Conservation (phyloP, 2,888 invertebrate genomes). For the Meiosimyza decipiens region DNA sequence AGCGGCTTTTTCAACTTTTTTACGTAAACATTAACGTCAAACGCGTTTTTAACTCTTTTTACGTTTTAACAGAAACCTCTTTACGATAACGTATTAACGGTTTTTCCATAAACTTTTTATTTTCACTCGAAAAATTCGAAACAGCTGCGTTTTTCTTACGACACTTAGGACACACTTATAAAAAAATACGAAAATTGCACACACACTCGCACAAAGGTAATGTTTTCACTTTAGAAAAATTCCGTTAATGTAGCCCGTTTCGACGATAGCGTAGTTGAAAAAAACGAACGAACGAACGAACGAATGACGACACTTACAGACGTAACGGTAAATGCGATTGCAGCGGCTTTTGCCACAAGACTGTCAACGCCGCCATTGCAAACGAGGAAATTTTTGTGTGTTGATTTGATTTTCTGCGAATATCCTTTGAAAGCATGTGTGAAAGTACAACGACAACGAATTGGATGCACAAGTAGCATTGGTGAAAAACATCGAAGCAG, state of each 20-base stretch:
- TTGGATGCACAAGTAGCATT: not conserved
- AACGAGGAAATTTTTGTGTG: constrained; percentile 14
- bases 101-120: too few species aligned
- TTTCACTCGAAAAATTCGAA: not conserved
- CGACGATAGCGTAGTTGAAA: constrained; percentile 23
- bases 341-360: constrained; percentile 52
- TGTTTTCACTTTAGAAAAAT: constrained; percentile 6
- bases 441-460: constrained; percentile 41
- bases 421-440: constrained; percentile 4
- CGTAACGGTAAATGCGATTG: constrained; percentile 45
- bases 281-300: constrained; percentile 32
- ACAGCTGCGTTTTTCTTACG: not conserved
- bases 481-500: not conserved
- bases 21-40: constrained; percentile 30
- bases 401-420: constrained; percentile 29
- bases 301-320: constrained; percentile 34
- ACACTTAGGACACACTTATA: not conserved
- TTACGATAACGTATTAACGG: too few species aligned
- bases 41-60: not conserved
- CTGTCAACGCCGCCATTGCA: constrained; percentile 43
- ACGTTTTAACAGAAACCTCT: constrained; percentile 20
- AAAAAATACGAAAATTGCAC: not conserved
- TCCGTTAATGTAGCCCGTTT: not conserved
- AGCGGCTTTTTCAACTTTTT: constrained; percentile 30
- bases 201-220: constrained; percentile 23